A percentile compares a stretch with the other conserved stretches of the same genome.
Conservation (phyloP, 2,888 invertebrate genomes). For the Drosophila ustulata region DNA sequence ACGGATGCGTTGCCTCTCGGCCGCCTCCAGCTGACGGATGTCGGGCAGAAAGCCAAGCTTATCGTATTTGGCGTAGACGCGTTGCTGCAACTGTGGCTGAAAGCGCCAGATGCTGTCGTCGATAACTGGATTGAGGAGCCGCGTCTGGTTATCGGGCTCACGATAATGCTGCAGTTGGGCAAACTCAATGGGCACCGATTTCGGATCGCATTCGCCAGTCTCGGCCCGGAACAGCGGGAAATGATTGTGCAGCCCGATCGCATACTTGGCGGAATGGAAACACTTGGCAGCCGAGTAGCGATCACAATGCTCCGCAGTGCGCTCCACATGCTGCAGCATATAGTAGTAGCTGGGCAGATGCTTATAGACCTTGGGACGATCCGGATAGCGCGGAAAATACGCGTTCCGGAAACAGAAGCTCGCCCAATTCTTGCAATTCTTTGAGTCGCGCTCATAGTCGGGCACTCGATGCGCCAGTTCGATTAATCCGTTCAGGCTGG, state of each 20-base stretch:
- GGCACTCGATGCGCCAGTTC: slow-evolving; percentile 85
- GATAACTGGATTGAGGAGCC: slow-evolving; percentile 91
- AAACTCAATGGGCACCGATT: slow-evolving; percentile 91
- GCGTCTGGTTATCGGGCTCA: slow-evolving; percentile 92
- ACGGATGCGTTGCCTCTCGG: slow-evolving; percentile 23
- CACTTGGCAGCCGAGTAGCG: slow-evolving; percentile 96
- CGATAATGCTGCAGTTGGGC: slow-evolving; percentile 97
- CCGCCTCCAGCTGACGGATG: slow-evolving; percentile 23
- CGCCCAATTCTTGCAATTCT: slow-evolving; percentile 51
- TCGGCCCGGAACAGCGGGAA: slow-evolving; percentile 94
- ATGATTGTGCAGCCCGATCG: slow-evolving; percentile 95
- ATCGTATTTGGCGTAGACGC: slow-evolving; percentile 82
- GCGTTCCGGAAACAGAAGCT: slow-evolving; percentile 95
- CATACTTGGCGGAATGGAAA: slow-evolving; percentile 95
- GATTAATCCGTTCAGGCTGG: slow-evolving; percentile 91
- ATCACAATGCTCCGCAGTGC: slow-evolving; percentile 94
- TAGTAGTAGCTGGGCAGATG: slow-evolving; percentile 94
- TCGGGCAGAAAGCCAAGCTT: slow-evolving; percentile 88
- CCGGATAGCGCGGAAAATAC: slow-evolving; percentile 94
- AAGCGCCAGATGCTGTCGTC: slow-evolving; percentile 95
- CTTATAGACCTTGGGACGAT: slow-evolving; percentile 90
- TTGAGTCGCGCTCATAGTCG: slow-evolving; percentile 86
- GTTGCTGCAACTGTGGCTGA: slow-evolving; percentile 89
- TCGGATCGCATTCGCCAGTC: slow-evolving; percentile 90
- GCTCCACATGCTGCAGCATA: slow-evolving; percentile 96